Base-by-base conservation (phyloP, 2,888 invertebrate species). In the Philereme transversata region DNA sequence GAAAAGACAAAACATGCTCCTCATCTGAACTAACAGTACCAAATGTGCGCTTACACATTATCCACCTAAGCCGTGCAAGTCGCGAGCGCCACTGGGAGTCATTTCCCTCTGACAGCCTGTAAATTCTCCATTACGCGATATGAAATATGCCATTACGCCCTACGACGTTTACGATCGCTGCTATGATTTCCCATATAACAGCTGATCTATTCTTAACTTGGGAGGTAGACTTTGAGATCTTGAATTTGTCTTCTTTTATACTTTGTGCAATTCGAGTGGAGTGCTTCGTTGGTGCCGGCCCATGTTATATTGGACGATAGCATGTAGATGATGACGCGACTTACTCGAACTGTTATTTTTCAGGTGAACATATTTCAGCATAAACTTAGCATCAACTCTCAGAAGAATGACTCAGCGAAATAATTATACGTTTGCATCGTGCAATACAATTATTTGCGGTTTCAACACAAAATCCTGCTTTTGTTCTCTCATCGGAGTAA, bases 41-140 rank as follows among this genome's bases (percentile, higher is more conserved):
- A 51, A 60, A 51, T 52, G 56, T 53, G 71, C 74, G 78, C 75
- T 81, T 78, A 74, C 83, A 65, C 70, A 57, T 76, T 78, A 72
- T 81, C 50, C 67, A 50, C 54, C 65, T 65, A 56, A 60, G 62
- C 67, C 72, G 71, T 57, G 66, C 59, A 41, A 52, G 77, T 80
- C 78, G 80, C 75, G 74, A 81, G 84, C 90, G 85, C 91, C 91
- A 79, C 79, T 82, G 92, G 93, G 92, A 91, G 88, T 90, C 90
- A 91, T 93, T 92, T 81, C 87, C 78, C 64, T 73, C 88, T 82
- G 92, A 91, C 92, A 91, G 90, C 88, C 88, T 92, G 92, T 93
- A 93, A 92, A 93, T 93, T 92, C 89, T 82, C 89, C 89, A 92
- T 92, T 92, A 92, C 89, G 81, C 84, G 88, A 87, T 93, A 93